Evolutionary conservation across 2,888 invertebrate genomes (phyloP).

Genomic region (Dolichomitus sp.): DNA sequence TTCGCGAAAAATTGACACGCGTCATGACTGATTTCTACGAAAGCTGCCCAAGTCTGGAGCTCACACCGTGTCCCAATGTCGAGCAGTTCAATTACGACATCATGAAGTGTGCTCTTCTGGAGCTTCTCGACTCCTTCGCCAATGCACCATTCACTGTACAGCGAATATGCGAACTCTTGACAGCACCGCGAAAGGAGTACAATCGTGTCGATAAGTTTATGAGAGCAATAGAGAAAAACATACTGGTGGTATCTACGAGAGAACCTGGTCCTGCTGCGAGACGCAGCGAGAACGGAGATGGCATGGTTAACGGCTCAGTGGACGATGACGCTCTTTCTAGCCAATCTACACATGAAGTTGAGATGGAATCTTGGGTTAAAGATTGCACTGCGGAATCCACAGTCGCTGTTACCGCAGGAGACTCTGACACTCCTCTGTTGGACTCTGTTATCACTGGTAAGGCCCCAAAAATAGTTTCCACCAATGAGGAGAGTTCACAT

Average conservation of each 20-base stretch:
- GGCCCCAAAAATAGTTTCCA: conserved; percentile 85
- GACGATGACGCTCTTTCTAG: conserved; percentile 68
- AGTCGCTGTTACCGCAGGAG: conserved; percentile 72
- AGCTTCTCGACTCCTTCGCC: conserved; percentile 93
- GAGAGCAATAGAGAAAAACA: conserved; percentile 98
- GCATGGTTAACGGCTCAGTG: conserved; percentile 83
- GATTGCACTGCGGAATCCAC: conserved; percentile 78
- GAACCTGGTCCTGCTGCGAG: conserved; percentile 85
- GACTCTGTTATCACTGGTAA: conserved; percentile 71
- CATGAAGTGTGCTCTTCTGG: conserved; percentile 94
- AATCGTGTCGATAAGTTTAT: conserved; percentile 98
- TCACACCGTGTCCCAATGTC: conserved; percentile 96
- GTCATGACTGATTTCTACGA: conserved; percentile 96
- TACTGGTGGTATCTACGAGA: conserved; percentile 91
- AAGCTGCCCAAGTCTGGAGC: conserved; percentile 91
- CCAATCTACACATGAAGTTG: conserved; percentile 78
- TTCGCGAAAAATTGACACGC: conserved; percentile 94
- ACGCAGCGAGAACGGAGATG: conserved; percentile 84
- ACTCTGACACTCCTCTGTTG: conserved; percentile 73
- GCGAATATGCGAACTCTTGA: conserved; percentile 97
- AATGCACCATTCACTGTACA: conserved; percentile 99
- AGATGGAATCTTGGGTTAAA: conserved; percentile 84
- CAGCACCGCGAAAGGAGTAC: conserved; percentile 97
- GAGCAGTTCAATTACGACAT: conserved; percentile 96
- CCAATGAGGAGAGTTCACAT: conserved; percentile 52